Percentiles rank a stretch among this genome's conserved stretches.
phyloP scores from a whole-genome alignment of 1,140 invertebrate genomes.

The Coboldia fuscipes region DNA sequence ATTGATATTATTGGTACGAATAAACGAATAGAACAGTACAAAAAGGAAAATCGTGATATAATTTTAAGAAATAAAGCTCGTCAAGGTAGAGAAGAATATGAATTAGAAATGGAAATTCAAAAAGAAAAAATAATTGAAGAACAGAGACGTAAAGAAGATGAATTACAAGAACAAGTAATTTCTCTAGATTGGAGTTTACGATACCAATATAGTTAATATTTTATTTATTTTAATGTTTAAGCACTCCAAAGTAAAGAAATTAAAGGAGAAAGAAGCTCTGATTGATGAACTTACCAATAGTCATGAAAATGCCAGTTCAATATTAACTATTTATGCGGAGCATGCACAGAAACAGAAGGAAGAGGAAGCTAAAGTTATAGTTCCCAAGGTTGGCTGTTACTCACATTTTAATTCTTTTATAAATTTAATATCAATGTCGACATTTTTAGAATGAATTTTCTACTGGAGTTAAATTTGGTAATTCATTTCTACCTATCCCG shows the following conservation, averaged over 20 bases:
- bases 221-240: constrained; percentile 30
- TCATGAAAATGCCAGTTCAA: constrained; percentile 66
- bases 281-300: constrained; percentile 91
- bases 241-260: constrained; percentile 61
- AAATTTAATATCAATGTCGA: constrained; percentile 14
- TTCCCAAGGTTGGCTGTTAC: constrained; percentile 19
- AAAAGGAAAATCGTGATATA: constrained; percentile 76
- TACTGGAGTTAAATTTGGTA: constrained; percentile 54
- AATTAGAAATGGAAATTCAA: constrained; percentile 2
- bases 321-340: constrained; percentile 63
- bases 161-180: constrained; percentile 17
- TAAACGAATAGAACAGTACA: constrained; percentile 82
- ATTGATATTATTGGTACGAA: constrained; percentile 79
- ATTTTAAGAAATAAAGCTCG: constrained; percentile 74
- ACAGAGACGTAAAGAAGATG: constrained; percentile 33
- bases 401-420: no score
- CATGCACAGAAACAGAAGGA: constrained; percentile 38
- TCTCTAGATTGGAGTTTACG: no score
- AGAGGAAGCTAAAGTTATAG: constrained; percentile 31
- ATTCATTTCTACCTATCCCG: constrained; percentile 36
- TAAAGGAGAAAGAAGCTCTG: constrained; percentile 67
- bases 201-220: no score
- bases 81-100: constrained; percentile 25
- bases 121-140: constrained; percentile 48
- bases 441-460: constrained; percentile 45